A percentile compares a stretch with the other conserved stretches of the same genome.
Conservation (phyloP, 1,140 invertebrate genomes). For the Brachionus koreanus region DNA sequence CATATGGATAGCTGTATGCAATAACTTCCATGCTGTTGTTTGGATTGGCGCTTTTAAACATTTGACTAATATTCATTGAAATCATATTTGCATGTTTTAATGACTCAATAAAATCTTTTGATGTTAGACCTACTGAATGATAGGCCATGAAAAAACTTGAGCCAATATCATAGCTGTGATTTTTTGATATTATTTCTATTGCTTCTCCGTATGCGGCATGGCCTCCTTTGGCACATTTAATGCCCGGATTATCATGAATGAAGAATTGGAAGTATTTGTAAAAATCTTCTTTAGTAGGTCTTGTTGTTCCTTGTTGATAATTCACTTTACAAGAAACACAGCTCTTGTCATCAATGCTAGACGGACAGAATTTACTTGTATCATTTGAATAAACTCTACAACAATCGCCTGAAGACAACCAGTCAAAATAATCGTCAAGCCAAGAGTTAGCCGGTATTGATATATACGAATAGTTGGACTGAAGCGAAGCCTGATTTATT, state of each 20-base stretch:
- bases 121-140: constrained; percentile 73
- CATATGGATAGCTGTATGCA: constrained; percentile 76
- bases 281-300: constrained; percentile 64
- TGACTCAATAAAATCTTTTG: constrained; percentile 75
- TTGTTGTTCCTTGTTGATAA: constrained; percentile 42
- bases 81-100: constrained; percentile 70
- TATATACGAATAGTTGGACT: constrained; percentile 71
- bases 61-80: constrained; percentile 70
- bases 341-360: constrained; percentile 47
- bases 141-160: constrained; percentile 84
- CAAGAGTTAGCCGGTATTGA: constrained; percentile 74
- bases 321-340: constrained; percentile 39
- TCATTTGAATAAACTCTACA: constrained; percentile 53
- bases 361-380: constrained; percentile 53
- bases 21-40: constrained; percentile 32
- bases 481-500: constrained; percentile 70
- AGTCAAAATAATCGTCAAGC: constrained; percentile 86
- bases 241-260: constrained; percentile 73
- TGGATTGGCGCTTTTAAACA: constrained; percentile 60
- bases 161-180: constrained; percentile 45
- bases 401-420: constrained; percentile 62
- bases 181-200: background rate
- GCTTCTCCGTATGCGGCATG: constrained; percentile 43
- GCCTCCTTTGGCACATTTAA: constrained; percentile 70
- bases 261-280: constrained; percentile 73